Evolutionary conservation across 1,140 invertebrate species (phyloP).

Genomic region (Drosophila funebris): DNA sequence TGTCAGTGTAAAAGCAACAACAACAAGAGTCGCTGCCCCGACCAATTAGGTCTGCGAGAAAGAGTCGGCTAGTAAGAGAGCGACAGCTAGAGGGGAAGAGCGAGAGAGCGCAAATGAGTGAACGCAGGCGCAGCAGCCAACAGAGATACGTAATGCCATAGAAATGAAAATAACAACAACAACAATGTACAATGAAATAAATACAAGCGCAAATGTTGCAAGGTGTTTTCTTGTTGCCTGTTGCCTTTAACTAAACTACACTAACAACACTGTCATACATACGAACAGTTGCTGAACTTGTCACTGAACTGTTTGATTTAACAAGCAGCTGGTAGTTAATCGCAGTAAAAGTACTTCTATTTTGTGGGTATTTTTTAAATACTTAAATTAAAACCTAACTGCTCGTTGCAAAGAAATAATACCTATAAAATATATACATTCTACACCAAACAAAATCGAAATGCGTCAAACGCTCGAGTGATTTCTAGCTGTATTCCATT

Average conservation of each 20-base stretch:
- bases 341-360: background rate
- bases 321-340: slow-evolving; percentile 30
- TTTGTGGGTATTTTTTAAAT: background rate
- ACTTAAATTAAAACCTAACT: too few species aligned
- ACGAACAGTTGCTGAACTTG: background rate
- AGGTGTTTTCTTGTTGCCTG: slow-evolving; percentile 75
- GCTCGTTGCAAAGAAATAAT: too few species aligned
- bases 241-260: too few species aligned
- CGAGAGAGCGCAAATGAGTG: slow-evolving; percentile 6
- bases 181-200: slow-evolving; percentile 31
- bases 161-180: background rate
- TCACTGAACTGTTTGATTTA: background rate
- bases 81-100: background rate
- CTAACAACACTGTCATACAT: slow-evolving; percentile 47
- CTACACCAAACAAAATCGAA: too few species aligned
- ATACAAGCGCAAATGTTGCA: slow-evolving; percentile 54
- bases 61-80: slow-evolving; percentile 19
- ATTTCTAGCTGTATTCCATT: slow-evolving; percentile 3
- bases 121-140: slow-evolving; percentile 47
- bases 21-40: slow-evolving; percentile 27
- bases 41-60: slow-evolving; percentile 42
- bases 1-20: slow-evolving; percentile 63
- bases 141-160: slow-evolving; percentile 19
- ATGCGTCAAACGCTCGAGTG: background rate
- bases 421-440: too few species aligned